These are phyloP conservation scores for Hipposideros armiger DNA, from an alignment of 2,113 vertebrate species.

Conservation along the genomic window DNA sequence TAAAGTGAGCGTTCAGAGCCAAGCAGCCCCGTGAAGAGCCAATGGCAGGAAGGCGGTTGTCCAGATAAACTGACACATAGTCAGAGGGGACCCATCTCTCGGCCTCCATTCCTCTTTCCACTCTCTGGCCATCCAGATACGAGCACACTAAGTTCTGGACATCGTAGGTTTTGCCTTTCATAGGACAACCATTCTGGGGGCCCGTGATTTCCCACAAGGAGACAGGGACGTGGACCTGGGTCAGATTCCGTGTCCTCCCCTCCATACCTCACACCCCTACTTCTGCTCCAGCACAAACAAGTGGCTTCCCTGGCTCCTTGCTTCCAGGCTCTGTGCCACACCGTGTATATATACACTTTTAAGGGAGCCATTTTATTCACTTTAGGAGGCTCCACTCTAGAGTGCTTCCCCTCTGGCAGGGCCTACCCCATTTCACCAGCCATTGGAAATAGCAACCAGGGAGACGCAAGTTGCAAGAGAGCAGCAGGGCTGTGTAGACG, in stretches of 20 bases:
- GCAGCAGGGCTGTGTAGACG: not conserved
- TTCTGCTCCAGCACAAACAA: not conserved
- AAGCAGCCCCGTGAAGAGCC: not conserved
- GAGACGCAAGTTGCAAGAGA: not conserved
- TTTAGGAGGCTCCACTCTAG: not conserved
- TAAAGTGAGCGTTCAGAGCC: not conserved
- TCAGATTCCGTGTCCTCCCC: not conserved
- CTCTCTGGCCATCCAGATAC: not conserved
- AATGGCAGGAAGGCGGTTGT: not conserved
- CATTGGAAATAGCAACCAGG: not conserved
- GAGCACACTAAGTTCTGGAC: not conserved
- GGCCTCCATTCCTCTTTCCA: too few relatives aligned
- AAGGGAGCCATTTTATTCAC: not conserved
- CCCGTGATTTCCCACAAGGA: not conserved
- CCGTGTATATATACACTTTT: accelerated
- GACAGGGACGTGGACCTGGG: not conserved
- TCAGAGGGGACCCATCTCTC: not conserved
- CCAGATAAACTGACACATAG: not conserved
- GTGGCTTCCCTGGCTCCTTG: not conserved
- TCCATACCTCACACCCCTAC: not conserved
- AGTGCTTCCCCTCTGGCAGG: not conserved
- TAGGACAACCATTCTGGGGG: not conserved
- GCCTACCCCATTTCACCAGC: not conserved
- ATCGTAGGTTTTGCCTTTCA: not conserved
- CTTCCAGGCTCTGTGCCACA: not conserved